These are phyloP conservation scores for Harpalus rufipes DNA, from an alignment of 2,888 invertebrate genomes.

Conservation along the genomic window DNA sequence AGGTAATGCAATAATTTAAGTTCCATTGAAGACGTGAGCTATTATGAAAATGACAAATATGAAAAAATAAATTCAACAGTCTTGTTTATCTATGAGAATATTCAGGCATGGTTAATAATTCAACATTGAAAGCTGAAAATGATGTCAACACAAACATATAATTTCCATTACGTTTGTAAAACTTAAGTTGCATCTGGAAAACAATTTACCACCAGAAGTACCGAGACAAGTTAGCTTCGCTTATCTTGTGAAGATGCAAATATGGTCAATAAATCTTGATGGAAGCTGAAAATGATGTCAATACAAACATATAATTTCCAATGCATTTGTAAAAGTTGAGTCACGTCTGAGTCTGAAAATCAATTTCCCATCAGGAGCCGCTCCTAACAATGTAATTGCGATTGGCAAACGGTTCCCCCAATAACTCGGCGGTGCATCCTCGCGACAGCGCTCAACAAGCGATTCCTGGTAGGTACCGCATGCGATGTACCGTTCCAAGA, in stretches of 20 bases:
- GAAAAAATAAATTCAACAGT: too few relatives aligned
- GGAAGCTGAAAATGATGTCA: neutral
- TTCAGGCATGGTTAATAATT: neutral
- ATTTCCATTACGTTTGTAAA: neutral
- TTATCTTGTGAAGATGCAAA: neutral
- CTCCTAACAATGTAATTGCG: constrained; percentile 9
- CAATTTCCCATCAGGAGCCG: constrained; percentile 38
- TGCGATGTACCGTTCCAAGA: constrained; percentile 40
- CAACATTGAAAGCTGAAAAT: neutral
- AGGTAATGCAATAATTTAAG: too few relatives aligned
- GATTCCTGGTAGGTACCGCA: neutral
- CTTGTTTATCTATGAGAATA: neutral
- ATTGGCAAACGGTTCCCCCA: constrained; percentile 49
- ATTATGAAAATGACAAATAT: too few relatives aligned
- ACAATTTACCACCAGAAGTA: constrained; percentile 27
- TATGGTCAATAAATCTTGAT: neutral
- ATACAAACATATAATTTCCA: neutral
- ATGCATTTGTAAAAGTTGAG: neutral
- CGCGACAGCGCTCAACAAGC: constrained; percentile 13
- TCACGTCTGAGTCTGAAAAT: constrained; percentile 27
- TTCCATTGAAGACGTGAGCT: too few relatives aligned
- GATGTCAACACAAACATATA: neutral
- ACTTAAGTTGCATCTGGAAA: neutral
- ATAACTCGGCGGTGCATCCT: constrained; percentile 28
- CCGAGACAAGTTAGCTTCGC: too few relatives aligned